phyloP scores from a whole-genome alignment of 2,113 vertebrate species.

The Channa argus region DNA sequence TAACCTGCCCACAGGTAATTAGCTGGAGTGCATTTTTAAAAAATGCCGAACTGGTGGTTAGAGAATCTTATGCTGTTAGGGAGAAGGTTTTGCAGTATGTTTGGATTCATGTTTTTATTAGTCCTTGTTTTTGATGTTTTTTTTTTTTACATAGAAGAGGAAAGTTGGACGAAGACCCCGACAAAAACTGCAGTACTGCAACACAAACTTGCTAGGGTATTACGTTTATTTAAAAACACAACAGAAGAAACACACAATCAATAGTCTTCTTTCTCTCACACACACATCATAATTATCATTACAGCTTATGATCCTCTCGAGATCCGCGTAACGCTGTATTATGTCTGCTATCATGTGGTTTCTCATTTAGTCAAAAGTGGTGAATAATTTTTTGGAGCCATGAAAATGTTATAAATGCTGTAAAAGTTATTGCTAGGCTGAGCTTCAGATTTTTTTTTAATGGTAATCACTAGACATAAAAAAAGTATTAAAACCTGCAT shows the following conservation, averaged over 20 bases:
- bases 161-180: too few relatives aligned
- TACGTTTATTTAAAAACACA: slow-evolving; percentile 8
- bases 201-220: background rate
- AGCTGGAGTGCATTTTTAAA: too few relatives aligned
- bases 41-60: background rate
- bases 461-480: slow-evolving; percentile 8
- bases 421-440: background rate
- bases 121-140: background rate
- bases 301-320: slow-evolving; percentile 21
- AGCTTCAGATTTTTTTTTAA: background rate
- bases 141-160: background rate
- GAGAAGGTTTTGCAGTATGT: too few relatives aligned
- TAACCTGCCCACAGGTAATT: too few relatives aligned
- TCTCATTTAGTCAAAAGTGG: slow-evolving; percentile 20
- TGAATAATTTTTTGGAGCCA: background rate
- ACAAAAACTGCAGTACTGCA: background rate
- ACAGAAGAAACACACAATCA: slow-evolving; percentile 8
- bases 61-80: background rate
- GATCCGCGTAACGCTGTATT: slow-evolving; percentile 20
- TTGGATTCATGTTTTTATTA: too few relatives aligned
- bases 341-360: background rate
- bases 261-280: background rate
- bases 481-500: slow-evolving; percentile 1
- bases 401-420: background rate
- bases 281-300: slow-evolving; percentile 38